These are phyloP conservation scores for Leptopilina clavipes DNA, from an alignment of 1,140 invertebrate species.

Conservation along the genomic window DNA sequence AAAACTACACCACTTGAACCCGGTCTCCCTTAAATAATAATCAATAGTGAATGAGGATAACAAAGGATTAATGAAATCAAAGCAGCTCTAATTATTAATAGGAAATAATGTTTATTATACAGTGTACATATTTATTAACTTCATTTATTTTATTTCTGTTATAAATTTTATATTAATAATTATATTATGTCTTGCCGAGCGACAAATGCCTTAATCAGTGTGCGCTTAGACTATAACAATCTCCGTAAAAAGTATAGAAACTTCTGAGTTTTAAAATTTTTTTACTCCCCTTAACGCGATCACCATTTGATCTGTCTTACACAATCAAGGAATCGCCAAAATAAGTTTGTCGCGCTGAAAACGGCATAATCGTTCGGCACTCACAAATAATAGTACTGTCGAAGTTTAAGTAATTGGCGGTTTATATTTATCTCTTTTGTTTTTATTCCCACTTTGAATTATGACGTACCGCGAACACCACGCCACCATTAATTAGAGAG, in stretches of 20 bases:
- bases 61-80: not conserved
- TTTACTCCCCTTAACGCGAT: constrained; percentile 67
- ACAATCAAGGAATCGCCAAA: constrained; percentile 71
- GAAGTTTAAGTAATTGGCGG: constrained; percentile 75
- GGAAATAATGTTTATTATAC: constrained; percentile 76
- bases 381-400: constrained; percentile 74
- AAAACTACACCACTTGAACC: too few species aligned
- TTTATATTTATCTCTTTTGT: constrained; percentile 61
- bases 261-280: constrained; percentile 71
- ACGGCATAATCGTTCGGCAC: constrained; percentile 74
- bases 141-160: constrained; percentile 75
- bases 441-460: constrained; percentile 42
- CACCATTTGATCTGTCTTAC: constrained; percentile 60
- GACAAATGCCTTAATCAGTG: constrained; percentile 74
- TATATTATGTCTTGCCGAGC: constrained; percentile 74
- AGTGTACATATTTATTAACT: constrained; percentile 76
- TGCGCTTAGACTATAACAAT: constrained; percentile 75
- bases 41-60: not conserved
- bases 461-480: constrained; percentile 33
- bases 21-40: too few species aligned
- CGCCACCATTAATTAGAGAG: constrained; percentile 54
- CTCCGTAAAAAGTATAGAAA: constrained; percentile 75
- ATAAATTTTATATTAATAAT: constrained; percentile 75
- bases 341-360: constrained; percentile 71
- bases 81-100: constrained; percentile 66